Evolutionary conservation across 2,113 vertebrate species (phyloP).

Genomic region (Rattus norvegicus): GRCr8 NC_086019.1:44782001-44782500

Average conservation of each 20-base stretch:
- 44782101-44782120: no score
- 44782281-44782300: not conserved
- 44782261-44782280: not conserved
- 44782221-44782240: not conserved
- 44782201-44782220: not conserved
- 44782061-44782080: not conserved
- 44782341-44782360: not conserved
- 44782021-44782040: not conserved
- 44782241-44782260: not conserved
- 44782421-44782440: not conserved
- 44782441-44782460: not conserved
- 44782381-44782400: conserved; percentile 3
- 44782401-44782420: not conserved
- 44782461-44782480: not conserved
- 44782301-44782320: not conserved
- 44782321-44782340: not conserved
- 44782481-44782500: not conserved
- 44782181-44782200: not conserved
- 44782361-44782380: not conserved
- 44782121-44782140: no score
- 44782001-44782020: not conserved
- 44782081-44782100: not conserved
- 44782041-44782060: not conserved
- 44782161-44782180: not conserved
- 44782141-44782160: not conserved